A percentile compares a stretch with the other conserved stretches of the same genome.
These are phyloP conservation scores for Perizoma affinitatum DNA, from an alignment of 2,888 invertebrate species.

Conservation along the genomic window DNA sequence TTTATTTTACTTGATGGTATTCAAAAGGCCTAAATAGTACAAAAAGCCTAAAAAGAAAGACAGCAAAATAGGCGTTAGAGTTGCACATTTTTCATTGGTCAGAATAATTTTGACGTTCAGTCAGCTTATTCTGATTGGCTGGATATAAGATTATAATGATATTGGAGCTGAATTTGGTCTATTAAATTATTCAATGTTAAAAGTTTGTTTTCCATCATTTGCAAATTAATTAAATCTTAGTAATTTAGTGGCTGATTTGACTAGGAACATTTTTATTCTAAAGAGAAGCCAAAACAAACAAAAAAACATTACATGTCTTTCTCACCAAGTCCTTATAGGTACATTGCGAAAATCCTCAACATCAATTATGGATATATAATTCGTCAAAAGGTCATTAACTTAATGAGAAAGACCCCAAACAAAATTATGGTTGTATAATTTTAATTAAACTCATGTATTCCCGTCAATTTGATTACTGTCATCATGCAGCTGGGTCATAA, in stretches of 20 bases:
- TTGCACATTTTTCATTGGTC: conserved; percentile 2
- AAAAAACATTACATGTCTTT: no score
- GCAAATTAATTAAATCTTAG: conserved; percentile 7
- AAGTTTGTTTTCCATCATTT: neutral
- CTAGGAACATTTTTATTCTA: conserved; percentile 7
- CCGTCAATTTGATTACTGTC: conserved; percentile 10
- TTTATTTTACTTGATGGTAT: neutral
- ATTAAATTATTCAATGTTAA: no score
- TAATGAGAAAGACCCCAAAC: no score
- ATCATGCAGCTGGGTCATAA: conserved; percentile 29
- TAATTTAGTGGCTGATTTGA: conserved; percentile 25
- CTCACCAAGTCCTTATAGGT: no score
- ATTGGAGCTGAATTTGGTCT: no score
- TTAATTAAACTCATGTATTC: neutral
- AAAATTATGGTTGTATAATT: no score
- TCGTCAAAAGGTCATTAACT: no score
- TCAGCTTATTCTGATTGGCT: conserved; percentile 8
- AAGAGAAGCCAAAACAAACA: neutral
- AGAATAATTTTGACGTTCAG: neutral
- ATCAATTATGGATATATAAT: no score
- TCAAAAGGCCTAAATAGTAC: conserved; percentile 19
- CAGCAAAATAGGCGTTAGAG: neutral
- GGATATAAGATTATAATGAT: neutral
- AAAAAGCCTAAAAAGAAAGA: conserved; percentile 10
- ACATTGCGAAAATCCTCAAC: no score